Percentiles rank a stretch among this genome's conserved stretches.
phyloP scores from a whole-genome alignment of 2,113 vertebrate genomes.

The Oncorhynchus tshawytscha region DNA sequence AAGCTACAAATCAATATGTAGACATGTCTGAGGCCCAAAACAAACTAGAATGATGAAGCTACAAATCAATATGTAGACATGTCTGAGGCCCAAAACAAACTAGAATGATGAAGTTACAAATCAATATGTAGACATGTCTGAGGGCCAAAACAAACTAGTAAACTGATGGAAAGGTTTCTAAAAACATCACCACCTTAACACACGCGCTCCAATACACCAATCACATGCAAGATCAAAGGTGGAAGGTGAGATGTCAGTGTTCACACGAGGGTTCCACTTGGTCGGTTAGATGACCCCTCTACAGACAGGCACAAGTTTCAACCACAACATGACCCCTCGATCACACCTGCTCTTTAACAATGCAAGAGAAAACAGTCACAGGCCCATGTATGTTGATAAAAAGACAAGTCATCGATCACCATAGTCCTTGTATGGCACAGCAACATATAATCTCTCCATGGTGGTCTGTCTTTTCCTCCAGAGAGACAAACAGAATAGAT shows the following conservation, averaged over 20 bases:
- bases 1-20: constrained; percentile 30
- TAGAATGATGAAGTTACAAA: too few species aligned
- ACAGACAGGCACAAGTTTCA: constrained; percentile 76
- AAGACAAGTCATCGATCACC: constrained; percentile 25
- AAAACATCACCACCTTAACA: constrained; percentile 56
- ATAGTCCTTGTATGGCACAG: constrained; percentile 25
- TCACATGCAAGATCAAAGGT: constrained; percentile 48
- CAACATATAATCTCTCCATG: constrained; percentile 11
- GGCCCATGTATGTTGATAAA: constrained; percentile 54
- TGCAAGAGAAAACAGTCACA: constrained; percentile 69
- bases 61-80: too few species aligned
- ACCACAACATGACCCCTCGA: constrained; percentile 61
- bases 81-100: too few species aligned
- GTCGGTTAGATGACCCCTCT: constrained; percentile 67
- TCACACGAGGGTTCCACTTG: constrained; percentile 40
- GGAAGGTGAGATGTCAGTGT: constrained; percentile 47
- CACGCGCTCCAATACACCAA: constrained; percentile 53
- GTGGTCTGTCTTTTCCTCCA: constrained; percentile 24
- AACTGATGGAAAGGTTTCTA: constrained; percentile 52
- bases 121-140: too few species aligned
- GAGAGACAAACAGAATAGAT: constrained; percentile 36
- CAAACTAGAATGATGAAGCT: too few species aligned
- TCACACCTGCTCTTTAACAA: constrained; percentile 54
- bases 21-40: too few species aligned
- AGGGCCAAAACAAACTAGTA: not conserved